phyloP scores from a whole-genome alignment of 2,797 vertebrate genomes.

The Microctenopoma steveboyesi region DNA sequence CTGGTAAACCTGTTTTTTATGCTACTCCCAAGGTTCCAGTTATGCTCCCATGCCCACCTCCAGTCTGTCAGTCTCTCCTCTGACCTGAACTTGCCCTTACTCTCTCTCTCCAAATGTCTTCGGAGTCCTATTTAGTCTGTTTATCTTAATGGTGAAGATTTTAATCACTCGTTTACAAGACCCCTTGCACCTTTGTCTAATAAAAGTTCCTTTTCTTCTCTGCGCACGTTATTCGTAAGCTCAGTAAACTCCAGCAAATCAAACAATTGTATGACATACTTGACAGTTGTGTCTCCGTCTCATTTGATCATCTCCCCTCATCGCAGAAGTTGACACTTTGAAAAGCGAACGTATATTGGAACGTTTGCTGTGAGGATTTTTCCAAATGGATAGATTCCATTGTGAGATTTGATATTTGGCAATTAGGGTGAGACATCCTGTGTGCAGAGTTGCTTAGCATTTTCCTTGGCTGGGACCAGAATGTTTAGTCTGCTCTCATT shows the following conservation, averaged over 20 bases:
- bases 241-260: conserved; percentile 53
- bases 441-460: conserved; percentile 90
- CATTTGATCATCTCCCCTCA: conserved; percentile 47
- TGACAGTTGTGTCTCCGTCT: conserved; percentile 44
- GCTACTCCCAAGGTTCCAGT: conserved; percentile 72
- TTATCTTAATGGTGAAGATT: conserved; percentile 75
- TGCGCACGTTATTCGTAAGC: conserved; percentile 51
- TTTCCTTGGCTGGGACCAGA: conserved; percentile 87
- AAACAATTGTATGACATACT: conserved; percentile 56
- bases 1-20: conserved; percentile 57
- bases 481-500: conserved; percentile 97
- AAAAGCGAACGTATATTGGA: conserved; percentile 71
- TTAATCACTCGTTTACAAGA: conserved; percentile 76
- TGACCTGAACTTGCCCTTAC: conserved; percentile 35
- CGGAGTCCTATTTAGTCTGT: conserved; percentile 71
- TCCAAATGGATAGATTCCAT: conserved; percentile 90
- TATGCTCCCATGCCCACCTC: conserved; percentile 63
- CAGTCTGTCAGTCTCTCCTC: conserved; percentile 46
- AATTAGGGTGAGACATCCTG: conserved; percentile 89
- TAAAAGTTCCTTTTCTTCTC: conserved; percentile 37
- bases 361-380: conserved; percentile 80
- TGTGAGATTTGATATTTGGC: conserved; percentile 88
- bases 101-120: conserved; percentile 47
- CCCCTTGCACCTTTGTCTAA: conserved; percentile 61
- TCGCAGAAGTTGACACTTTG: conserved; percentile 77